Conservation (phyloP, 2,888 invertebrate genomes). For the Xanthia togata region DNA sequence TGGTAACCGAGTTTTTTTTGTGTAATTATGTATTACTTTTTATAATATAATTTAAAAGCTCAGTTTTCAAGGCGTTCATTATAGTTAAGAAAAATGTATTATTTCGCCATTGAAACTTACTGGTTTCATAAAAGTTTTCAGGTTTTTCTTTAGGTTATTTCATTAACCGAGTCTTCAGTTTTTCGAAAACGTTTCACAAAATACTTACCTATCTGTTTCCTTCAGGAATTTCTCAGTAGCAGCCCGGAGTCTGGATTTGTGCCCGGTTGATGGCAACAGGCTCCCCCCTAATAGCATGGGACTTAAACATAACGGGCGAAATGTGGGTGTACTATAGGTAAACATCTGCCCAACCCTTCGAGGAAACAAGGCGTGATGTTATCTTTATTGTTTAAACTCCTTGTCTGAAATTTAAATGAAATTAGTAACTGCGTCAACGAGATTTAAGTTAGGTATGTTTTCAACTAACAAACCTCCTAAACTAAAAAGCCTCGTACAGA, state of each 20-base stretch:
- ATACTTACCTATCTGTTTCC: not conserved
- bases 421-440: not conserved
- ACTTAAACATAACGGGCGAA: too few relatives aligned
- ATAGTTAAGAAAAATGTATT: not conserved
- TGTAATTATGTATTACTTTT: not conserved
- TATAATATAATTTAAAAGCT: conserved; percentile 27
- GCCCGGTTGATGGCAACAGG: too few relatives aligned
- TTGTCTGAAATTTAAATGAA: not conserved
- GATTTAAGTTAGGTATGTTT: conserved; percentile 12
- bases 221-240: too few relatives aligned
- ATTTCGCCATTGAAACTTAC: not conserved
- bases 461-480: too few relatives aligned
- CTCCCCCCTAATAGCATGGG: too few relatives aligned
- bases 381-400: not conserved
- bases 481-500: too few relatives aligned
- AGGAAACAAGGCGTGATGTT: not conserved
- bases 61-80: conserved; percentile 38
- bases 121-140: not conserved
- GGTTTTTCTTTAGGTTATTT: not conserved
- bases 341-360: not conserved
- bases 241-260: too few relatives aligned
- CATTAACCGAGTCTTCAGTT: not conserved
- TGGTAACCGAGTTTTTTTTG: conserved; percentile 39
- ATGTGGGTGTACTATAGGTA: not conserved
- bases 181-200: not conserved